These are phyloP conservation scores for Falcaria lacertinaria DNA, from an alignment of 2,888 invertebrate genomes.

Conservation along the genomic window DNA sequence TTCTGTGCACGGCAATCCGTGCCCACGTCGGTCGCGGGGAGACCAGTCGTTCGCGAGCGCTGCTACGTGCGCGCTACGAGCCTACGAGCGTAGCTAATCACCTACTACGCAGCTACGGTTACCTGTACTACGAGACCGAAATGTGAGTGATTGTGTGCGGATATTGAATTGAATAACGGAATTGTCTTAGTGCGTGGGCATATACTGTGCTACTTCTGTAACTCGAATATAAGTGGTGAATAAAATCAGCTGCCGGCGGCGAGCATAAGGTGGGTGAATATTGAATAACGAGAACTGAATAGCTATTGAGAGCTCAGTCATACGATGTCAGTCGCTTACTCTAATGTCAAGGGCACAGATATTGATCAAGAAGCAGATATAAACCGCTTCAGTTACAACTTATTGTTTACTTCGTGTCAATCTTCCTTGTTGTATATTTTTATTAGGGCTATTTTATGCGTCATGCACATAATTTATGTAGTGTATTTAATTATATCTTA, in stretches of 20 bases:
- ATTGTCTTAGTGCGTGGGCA: constrained; percentile 37
- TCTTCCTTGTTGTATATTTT: not conserved
- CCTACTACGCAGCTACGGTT: constrained; percentile 43
- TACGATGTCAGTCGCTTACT: constrained; percentile 30
- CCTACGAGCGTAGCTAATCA: constrained; percentile 50
- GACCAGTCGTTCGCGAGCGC: constrained; percentile 61
- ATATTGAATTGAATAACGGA: constrained; percentile 29
- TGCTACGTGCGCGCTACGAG: constrained; percentile 63
- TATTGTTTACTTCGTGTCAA: constrained; percentile 10
- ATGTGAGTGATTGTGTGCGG: constrained; percentile 45
- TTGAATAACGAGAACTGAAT: constrained; percentile 48
- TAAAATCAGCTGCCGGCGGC: constrained; percentile 11
- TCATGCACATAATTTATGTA: no score
- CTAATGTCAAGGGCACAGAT: constrained; percentile 73
- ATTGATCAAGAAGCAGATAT: constrained; percentile 59
- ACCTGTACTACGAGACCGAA: constrained; percentile 29
- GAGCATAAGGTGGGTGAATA: constrained; percentile 56
- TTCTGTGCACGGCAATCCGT: constrained; percentile 57
- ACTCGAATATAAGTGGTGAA: constrained; percentile 25
- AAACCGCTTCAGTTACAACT: constrained; percentile 3
- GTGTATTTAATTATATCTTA: no score
- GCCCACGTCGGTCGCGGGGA: constrained; percentile 53
- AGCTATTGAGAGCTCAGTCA: constrained; percentile 37
- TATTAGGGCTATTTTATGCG: no score
- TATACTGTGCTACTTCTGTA: constrained; percentile 35